These are phyloP conservation scores for Artibeus jamaicensis DNA, from an alignment of 2,797 vertebrate species.

Conservation along the genomic window DNA sequence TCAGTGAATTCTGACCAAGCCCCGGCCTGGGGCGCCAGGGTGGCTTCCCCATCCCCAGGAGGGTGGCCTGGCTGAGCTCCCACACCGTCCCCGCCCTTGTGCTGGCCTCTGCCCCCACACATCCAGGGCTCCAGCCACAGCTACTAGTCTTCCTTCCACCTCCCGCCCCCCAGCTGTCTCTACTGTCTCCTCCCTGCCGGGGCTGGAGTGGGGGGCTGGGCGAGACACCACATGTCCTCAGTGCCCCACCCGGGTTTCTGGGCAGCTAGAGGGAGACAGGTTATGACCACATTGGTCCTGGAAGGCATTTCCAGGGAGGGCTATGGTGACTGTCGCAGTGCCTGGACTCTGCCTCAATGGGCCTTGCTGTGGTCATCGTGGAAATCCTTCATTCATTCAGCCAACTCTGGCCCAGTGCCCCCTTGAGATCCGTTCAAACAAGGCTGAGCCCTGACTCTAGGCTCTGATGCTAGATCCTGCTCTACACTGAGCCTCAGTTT, in stretches of 20 bases:
- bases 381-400: not conserved
- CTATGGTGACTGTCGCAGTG: fast-evolving
- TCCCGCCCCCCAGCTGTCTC: fast-evolving
- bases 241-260: not conserved
- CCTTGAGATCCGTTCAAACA: not conserved
- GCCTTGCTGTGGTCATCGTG: fast-evolving
- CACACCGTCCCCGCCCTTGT: not conserved
- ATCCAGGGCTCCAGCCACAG: not conserved
- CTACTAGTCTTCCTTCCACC: not conserved
- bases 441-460: not conserved
- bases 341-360: fast-evolving
- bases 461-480: not conserved
- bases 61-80: not conserved
- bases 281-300: not conserved
- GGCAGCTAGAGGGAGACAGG: not conserved
- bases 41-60: not conserved
- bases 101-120: not conserved
- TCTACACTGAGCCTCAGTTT: not conserved
- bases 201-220: not conserved
- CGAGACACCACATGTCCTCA: fast-evolving
- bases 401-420: not conserved
- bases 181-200: not conserved
- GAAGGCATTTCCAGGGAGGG: not conserved
- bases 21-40: not conserved
- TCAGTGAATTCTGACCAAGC: not conserved